Base-by-base conservation (phyloP, 2,113 vertebrate genomes). In the Haliaeetus leucogaster region DNA sequence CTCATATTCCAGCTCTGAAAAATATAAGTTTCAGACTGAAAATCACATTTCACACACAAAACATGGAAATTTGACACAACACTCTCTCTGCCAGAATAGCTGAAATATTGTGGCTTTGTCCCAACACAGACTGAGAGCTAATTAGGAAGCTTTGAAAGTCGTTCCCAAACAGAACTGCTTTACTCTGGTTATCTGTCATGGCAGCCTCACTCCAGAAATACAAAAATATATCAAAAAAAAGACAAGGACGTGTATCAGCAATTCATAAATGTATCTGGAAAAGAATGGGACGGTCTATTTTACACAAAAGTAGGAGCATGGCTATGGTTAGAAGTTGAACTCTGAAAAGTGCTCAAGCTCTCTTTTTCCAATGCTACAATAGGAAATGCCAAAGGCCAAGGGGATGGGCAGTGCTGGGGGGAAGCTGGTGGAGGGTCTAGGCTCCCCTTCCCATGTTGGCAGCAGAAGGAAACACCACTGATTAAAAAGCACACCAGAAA, bases 101-200 rank as follows among this genome's bases (percentile, higher is more conserved):
- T 93, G 88, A 95, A 94, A 96, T 93, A 94, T 14, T 73, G 82
- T 96, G 97, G 92, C 93, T 94, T 93, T 93, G 82, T 94, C 92
- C 94, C 96, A 96, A 10, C 8, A 29, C 66, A 92, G 94, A 67
- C 88, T 78, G 67, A 78, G 79, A 92, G 79, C 71, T 96, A 97
- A 94, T 94, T 96, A 96, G 78, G 82, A 94, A 94, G 58, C 87
- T 95, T 78, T 86, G 72, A 65, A 93, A 92, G 53, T 78, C 4
- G 0, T 59, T 96, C 76, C 67, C 82, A 78, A 92, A 86, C 12
- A 94, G 59, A 95, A 86, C 67, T 67, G 50, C 82, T 90, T 93
- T 89, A 56, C 71, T 92, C 85, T 90, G 42, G 76, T 81, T 95
- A 90, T 89, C 79, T 78, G 74, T 29, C n/a, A 86, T 40, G n/a